phyloP scores from a whole-genome alignment of 2,797 vertebrate genomes.

The Cynodonichthys magdalenae region DNA sequence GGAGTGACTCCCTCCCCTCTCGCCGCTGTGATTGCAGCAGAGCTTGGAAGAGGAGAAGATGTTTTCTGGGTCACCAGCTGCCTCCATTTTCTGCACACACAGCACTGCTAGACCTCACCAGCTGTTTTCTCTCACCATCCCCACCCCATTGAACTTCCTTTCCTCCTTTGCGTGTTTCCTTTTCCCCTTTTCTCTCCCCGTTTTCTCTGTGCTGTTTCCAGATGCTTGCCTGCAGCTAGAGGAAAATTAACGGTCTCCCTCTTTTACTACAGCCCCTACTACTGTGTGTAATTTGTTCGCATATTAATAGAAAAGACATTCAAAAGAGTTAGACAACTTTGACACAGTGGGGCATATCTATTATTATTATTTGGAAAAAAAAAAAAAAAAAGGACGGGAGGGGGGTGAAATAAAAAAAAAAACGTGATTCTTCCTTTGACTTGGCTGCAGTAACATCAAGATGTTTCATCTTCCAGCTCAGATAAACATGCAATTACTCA shows the following conservation, averaged over 20 bases:
- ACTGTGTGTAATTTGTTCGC: constrained; percentile 53
- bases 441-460: constrained; percentile 11
- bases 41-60: constrained; percentile 51
- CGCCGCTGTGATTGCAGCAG: constrained; percentile 52
- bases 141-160: constrained; percentile 50
- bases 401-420: constrained; percentile 13
- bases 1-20: constrained; percentile 24
- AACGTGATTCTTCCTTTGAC: constrained; percentile 32
- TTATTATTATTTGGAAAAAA: constrained; percentile 20
- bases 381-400: not conserved
- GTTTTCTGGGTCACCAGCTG: constrained; percentile 81
- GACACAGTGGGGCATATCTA: constrained; percentile 46
- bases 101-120: constrained; percentile 74
- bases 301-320: constrained; percentile 46
- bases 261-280: constrained; percentile 21
- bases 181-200: not conserved
- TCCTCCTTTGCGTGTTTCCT: constrained; percentile 1
- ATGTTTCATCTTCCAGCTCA: constrained; percentile 32
- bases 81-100: constrained; percentile 71
- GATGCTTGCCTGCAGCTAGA: constrained; percentile 57
- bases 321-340: constrained; percentile 35
- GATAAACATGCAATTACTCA: constrained; percentile 43
- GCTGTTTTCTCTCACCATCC: constrained; percentile 68
- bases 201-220: constrained; percentile 40
- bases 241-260: constrained; percentile 56